These are phyloP conservation scores for Calypte anna DNA, from an alignment of 2,113 vertebrate genomes.

Conservation along the genomic window DNA sequence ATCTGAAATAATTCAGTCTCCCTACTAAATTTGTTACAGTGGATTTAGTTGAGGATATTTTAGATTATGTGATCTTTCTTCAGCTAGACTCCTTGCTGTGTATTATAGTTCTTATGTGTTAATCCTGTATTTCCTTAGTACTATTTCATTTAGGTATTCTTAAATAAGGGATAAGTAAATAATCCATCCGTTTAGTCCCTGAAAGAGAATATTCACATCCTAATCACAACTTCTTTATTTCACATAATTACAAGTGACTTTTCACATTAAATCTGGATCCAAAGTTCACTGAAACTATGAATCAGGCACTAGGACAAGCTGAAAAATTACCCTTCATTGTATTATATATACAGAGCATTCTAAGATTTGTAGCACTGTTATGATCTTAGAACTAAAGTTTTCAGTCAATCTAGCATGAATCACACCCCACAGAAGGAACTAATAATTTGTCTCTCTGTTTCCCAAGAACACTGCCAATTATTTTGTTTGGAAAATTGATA, in stretches of 20 bases:
- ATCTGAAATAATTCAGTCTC: constrained; percentile 45
- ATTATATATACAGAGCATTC: neutral
- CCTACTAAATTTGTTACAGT: constrained; percentile 20
- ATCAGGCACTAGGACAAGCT: neutral
- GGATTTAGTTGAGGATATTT: constrained; percentile 59
- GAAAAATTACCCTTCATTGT: constrained; percentile 37
- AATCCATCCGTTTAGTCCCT: constrained; percentile 60
- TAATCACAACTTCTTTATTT: constrained; percentile 21
- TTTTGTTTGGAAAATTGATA: neutral
- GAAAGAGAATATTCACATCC: constrained; percentile 48
- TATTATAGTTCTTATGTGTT: constrained; percentile 61
- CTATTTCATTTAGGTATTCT: constrained; percentile 57
- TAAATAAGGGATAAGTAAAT: constrained; percentile 61
- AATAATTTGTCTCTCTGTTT: neutral
- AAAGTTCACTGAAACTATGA: constrained; percentile 20
- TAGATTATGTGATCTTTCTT: constrained; percentile 60
- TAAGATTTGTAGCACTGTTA: neutral
- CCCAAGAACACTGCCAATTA: neutral
- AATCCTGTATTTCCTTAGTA: constrained; percentile 61
- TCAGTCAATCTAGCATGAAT: neutral
- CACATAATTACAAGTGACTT: neutral
- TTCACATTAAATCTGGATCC: constrained; percentile 19
- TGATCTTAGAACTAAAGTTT: constrained; percentile 1
- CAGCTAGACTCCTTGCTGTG: constrained; percentile 48
- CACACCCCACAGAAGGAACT: neutral